Base-by-base conservation (phyloP, 2,797 vertebrate genomes). In the Rousettus madagascariensis region DNA sequence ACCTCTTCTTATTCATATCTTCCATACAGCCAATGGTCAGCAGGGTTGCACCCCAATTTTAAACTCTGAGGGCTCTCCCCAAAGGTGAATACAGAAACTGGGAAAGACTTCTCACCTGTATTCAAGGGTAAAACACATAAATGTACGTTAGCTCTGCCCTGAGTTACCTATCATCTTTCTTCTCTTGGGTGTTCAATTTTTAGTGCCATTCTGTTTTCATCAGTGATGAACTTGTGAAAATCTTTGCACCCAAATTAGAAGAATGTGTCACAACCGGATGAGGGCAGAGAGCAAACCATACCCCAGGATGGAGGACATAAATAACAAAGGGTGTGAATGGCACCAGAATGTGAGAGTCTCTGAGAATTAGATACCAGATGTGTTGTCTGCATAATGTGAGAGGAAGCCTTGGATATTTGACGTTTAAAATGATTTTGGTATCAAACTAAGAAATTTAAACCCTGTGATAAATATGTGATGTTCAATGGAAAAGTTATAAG, bases 161-260 rank as follows among this genome's bases (percentile, higher is more conserved):
- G 11, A 28, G 30, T 59, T 41, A 30, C 51, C 15, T 77, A 6
- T 36, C 72, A 41, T 20, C 28, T 65, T 49, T 46, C 69, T 82
- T 77, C 66, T 61, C 33, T 72, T 43, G 49, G 3, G 3, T 38
- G 28, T 55, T 90, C n/a, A 3, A 33, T 90, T 95, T 91, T 95
- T 61, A 71, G 49, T 85, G 85, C 68, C 15, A 74, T 15, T 41
- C 3, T 63, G 11, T 93, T 82, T 93, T 91, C 78, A 43, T 38
- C 43, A 88, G 68, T 93, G 69, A 65, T 78, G 65, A 92, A n/a
- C 66, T 86, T 91, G 84, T 91, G 46, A 90, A 93, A 57, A 38
- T 30, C 63, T 80, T 53, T 71, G 71, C 4, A 15, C 16, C 19
- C 33, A 46, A 28, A 89, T 95, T 91, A 75, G 66, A 91, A 33